Base-by-base conservation (phyloP, 2,797 vertebrate species). In the Hybognathus amarus region DNA sequence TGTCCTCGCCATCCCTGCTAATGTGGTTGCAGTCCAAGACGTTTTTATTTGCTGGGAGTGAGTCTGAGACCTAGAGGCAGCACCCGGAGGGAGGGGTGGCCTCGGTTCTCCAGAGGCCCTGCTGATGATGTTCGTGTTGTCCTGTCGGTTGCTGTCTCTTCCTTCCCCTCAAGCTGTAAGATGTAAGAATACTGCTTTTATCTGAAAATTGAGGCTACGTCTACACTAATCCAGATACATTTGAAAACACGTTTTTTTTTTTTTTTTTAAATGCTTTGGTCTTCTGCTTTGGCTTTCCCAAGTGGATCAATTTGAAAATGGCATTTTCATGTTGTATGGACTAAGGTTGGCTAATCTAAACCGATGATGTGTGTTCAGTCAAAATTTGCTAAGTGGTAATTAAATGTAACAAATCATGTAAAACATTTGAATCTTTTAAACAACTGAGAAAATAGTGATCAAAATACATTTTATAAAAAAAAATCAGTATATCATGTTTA, bases 21-120 rank as follows among this genome's bases (percentile, higher is more conserved):
- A 85, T 82, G 80, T 91, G 90, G 87, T 90, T 85, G 91, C 82
- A 86, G 86, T 92, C 91, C 90, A 92, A 91, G 84, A 93, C 89
- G 87, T 88, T 90, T 90, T 88, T 91, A 88, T 92, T 91, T 90
- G 70, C 89, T 90, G 87, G 90, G 88, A 88, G 85, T 18, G 73
- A 86, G 87, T 91, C 87, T 89, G 86, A 91, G 86, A 84, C n/a
- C 40, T 87, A 85, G 77, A 89, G 83, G 87, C 86, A 85, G 82
- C 20, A n/a, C 67, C 63, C n/a, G 45, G 83, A 68, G 68, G 68
- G 73, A 84, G 79, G 68, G 84, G 70, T 47, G 22, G 27, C 71
- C 71, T 77, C 1, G 0, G 40, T 50, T 84, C 66, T 89, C 85
- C 77, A 18, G 63, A 79, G 75, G 40, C 54, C 74, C 71, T 18